Evolutionary conservation across 2,113 vertebrate species (phyloP).

Genomic region (Grallaria varia): DNA sequence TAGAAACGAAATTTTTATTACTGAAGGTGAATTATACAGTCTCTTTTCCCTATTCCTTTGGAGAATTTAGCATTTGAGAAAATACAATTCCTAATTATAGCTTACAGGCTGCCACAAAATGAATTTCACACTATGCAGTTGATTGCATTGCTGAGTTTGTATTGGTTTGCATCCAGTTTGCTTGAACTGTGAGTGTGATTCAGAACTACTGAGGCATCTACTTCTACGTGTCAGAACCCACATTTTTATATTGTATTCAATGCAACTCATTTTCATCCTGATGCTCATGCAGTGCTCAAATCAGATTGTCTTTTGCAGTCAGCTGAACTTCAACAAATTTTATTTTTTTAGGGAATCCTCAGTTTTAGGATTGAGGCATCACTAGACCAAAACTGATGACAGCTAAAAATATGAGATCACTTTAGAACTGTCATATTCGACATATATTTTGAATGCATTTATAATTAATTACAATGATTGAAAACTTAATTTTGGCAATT

Average conservation of each 20-base stretch:
- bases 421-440: neutral
- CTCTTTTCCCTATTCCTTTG: neutral
- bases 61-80: neutral
- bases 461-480: neutral
- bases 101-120: neutral
- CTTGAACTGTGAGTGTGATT: neutral
- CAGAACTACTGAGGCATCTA: neutral
- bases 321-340: neutral
- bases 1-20: conserved; percentile 24
- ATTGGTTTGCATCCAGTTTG: neutral
- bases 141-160: neutral
- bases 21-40: neutral
- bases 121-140: neutral
- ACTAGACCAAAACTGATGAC: neutral
- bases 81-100: neutral
- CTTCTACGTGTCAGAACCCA: neutral
- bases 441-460: neutral
- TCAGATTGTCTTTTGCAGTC: neutral
- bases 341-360: neutral
- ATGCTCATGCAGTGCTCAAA: neutral
- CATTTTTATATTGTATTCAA: neutral
- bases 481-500: neutral
- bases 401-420: neutral
- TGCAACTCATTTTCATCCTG: neutral
- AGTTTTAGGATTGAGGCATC: neutral